Evolutionary conservation across 2,113 vertebrate species (phyloP), one percentile per base, ranked within the genome.

Genomic region (Campylomormyrus numenius): DNA sequence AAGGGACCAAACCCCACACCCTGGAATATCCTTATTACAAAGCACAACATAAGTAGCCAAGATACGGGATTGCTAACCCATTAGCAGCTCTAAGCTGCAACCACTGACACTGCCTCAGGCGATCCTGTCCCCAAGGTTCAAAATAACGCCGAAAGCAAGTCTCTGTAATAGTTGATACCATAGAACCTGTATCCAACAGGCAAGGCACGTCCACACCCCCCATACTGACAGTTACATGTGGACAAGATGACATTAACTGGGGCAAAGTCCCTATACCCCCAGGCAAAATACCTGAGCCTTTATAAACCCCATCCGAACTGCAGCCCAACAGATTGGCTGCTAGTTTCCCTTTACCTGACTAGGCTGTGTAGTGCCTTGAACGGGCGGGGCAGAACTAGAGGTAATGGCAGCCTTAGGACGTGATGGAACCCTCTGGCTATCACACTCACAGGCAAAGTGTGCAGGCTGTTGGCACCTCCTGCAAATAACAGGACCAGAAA

Each of bases 1-100:
- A 1, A 90, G 42, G 98, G 95, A 21, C 39, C 39, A 42, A 42
- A 42, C 42, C 3, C 56, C 84, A 24, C 10, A 62, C 3, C 19
- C 66, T 1, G 42, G 89, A 2, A 87, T 3, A 1, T 31, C 5
- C 84, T 87, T 74, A 10, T 46, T 45, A 87, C n/a, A 66, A 7
- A 88, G 35, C 3, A 42, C 2, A 8, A 91, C 88, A 86, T 85
- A 62, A 62, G 24, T 24, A 62, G 7, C 56, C 21, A 5, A 89
- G 15, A 31, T 86, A 91, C 1, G 46, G 80, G 19, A 91, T 89
- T 19, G 56, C 53, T 5, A 91, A 62, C 24, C 88, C 90, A 89
- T 89, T 91, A 21, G 88, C 56, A 24, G 90, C 83, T 4, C 45
- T n/a, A 10, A 91, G 83, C 46, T 89, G 77, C 42, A 91, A 9